Evolutionary conservation across 2,888 invertebrate species (phyloP).

Genomic region (Lutraria lutraria): DNA sequence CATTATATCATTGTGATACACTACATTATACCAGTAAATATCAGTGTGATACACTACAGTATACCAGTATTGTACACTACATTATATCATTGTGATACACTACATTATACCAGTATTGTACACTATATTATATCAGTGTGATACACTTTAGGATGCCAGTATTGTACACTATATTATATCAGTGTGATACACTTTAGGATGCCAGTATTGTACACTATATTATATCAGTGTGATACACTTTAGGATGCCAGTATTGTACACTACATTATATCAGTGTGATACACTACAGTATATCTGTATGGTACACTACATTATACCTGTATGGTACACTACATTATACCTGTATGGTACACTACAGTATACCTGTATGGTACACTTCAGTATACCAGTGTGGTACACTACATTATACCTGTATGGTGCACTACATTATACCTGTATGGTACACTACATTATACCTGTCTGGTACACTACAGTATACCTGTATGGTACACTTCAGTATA

Average conservation of each 20-base stretch:
- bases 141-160: neutral
- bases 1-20: neutral
- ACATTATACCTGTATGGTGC: neutral
- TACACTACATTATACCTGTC: neutral
- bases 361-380: neutral
- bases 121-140: neutral
- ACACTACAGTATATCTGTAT: neutral
- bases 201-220: neutral
- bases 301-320: neutral
- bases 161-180: neutral
- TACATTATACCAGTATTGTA: neutral
- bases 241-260: neutral
- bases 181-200: neutral
- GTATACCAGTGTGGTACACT: neutral
- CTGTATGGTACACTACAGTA: neutral
- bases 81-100: neutral
- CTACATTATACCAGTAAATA: neutral
- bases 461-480: neutral
- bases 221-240: neutral
- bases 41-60: neutral
- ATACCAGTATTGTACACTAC: neutral
- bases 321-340: neutral
- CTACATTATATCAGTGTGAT: neutral
- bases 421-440: neutral
- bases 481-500: neutral